Base-by-base conservation (phyloP, 2,888 invertebrate genomes). In the Cryptocephalus moraei region DNA sequence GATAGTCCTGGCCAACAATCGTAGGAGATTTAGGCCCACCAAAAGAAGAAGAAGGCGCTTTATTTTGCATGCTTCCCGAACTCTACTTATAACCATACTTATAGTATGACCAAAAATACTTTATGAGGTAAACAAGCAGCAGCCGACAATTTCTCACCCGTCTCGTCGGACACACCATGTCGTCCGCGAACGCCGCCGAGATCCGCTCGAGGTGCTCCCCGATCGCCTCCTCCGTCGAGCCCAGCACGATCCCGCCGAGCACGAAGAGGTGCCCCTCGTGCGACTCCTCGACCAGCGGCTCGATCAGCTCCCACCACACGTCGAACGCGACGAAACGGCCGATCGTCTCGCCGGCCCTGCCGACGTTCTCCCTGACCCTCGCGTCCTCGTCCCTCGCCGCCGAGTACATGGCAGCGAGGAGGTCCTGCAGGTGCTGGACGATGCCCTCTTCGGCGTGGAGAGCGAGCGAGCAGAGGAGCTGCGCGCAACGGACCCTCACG, bases 371-470 rank as follows among this genome's bases (percentile, higher is more conserved):
- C 32, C 49, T 50, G 8, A 52, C 53, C 42, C 49, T 50, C 33
- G 14, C 34, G 56, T 88, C 85, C 41, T 84, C 81, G 63, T 87
- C 86, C 58, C 46, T 71, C 61, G 60, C 72, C 56, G 52, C 75
- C 9, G 61, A 58, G 67, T 71, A 82, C 78, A 77, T 79, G 41
- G 76, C 77, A 49, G 69, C 77, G 52, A 80, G 61, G 9, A 70
- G 52, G 54, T 75, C 75, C 56, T 79, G 78, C 41, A 82, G 66
- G 57, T 86, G 80, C 61, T 84, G 84, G 0, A 85, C 86, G 44
- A 82, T 71, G 43, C 82, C 80, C 43, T 80, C 79, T 65, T 91
- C 91, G 1, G 83, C 81, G 62, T 87, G 83, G 32, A 87, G 69
- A 43, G 84, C 70, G 47, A 91, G 65, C 59, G 82, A 78, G 63